Evolutionary conservation across 2,888 invertebrate genomes (phyloP), one percentile per base, ranked within the genome.

Genomic region (Nemoura dubitans): DNA sequence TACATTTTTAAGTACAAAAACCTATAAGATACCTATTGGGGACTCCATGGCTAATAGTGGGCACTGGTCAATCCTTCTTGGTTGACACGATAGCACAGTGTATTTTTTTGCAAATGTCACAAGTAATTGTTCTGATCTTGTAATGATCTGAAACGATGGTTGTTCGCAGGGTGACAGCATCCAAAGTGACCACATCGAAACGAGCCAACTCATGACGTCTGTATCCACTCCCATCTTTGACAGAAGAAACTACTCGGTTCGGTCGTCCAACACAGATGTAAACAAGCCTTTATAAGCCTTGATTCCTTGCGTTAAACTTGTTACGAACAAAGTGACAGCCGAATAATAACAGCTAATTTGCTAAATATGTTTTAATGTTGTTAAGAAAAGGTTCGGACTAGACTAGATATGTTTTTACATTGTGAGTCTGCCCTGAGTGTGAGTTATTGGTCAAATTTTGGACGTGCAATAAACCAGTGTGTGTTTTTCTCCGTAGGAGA

Each of bases 211-310:
- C 88, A 97, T 98, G 95, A 97, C 97, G 86, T 97, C 98, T 86
- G 97, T 98, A 88, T 96, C 98, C 86, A 96, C 97, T 89, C 98
- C 99, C 76, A 98, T 99, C 89, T 97, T 98, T 92, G 98, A 98
- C 94, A 95, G 96, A 91, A 95, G 97, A 91, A 97, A 98, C 92
- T 96, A 96, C 92, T 95, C 97, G 91, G 96, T 96, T 93, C 91
- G 90, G 89, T 84, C 78, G 26, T 84, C 43, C 25, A 59, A 28
- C 27, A 27, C 28, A 26, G 80, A 82, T 43, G 82, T 86, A 80
- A 86, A 76, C 42, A 10, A 14, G 0, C 14, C 81, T 59, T 59
- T 36, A 36, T 36, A 36, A 36, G 3, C 3, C 36, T 6, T 36
- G 3, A 6, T 36, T 36, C 36, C 10, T 36, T 36, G 10, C 3